A percentile compares a stretch with the other conserved stretches of the same genome.
These are phyloP conservation scores for Danaus chrysippus DNA, from an alignment of 2,888 invertebrate genomes.

Conservation along the genomic window DNA sequence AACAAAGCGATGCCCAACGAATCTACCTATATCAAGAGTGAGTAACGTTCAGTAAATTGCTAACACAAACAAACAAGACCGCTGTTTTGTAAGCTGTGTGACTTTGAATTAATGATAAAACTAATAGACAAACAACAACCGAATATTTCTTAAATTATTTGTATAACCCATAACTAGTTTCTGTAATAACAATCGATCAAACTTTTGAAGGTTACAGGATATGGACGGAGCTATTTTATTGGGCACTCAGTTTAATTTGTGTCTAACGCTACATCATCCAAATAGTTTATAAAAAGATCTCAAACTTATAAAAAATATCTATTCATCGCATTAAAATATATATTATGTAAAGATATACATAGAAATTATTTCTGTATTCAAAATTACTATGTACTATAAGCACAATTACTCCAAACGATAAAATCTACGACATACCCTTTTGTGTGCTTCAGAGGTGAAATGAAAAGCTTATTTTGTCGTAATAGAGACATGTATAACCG, in stretches of 20 bases:
- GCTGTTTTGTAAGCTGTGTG: slow-evolving; percentile 60
- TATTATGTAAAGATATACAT: too few relatives aligned
- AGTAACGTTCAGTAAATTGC: slow-evolving; percentile 53
- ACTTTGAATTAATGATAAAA: slow-evolving; percentile 61
- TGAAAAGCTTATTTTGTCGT: slow-evolving; percentile 31
- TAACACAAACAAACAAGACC: slow-evolving; percentile 48
- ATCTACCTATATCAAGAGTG: too few relatives aligned
- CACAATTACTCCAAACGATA: slow-evolving; percentile 27
- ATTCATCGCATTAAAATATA: too few relatives aligned
- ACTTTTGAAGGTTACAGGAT: not conserved
- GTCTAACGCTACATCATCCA: too few relatives aligned
- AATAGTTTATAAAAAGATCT: too few relatives aligned
- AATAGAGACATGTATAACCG: slow-evolving; percentile 27
- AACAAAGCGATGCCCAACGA: too few relatives aligned
- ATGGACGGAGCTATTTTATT: slow-evolving; percentile 1
- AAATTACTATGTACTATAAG: slow-evolving; percentile 18
- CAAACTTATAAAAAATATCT: too few relatives aligned
- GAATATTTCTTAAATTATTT: slow-evolving; percentile 20
- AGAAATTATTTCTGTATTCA: too few relatives aligned
- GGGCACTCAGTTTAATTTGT: too few relatives aligned
- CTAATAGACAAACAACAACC: slow-evolving; percentile 45
- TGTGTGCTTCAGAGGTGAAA: slow-evolving; percentile 29
- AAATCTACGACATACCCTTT: slow-evolving; percentile 27
- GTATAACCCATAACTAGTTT: slow-evolving; percentile 5
- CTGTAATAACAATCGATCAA: slow-evolving; percentile 1